Evolutionary conservation across 2,888 invertebrate species (phyloP), one percentile per base, ranked within the genome.

Genomic region (Mythimna impura): DNA sequence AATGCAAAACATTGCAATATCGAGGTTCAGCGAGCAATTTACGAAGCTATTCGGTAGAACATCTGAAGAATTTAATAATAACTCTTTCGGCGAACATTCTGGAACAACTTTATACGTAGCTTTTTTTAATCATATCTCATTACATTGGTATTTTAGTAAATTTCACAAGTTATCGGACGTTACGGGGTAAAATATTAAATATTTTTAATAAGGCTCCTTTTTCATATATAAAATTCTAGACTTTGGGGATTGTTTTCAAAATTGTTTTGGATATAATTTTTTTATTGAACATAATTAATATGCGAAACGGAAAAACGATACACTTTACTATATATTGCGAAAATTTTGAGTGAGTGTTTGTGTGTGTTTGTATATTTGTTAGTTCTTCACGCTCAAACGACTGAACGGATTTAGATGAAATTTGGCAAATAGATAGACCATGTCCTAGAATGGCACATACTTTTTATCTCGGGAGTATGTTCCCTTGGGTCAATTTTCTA

Each of bases 41-140:
- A 50, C 25, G n/a, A 55, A 58, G 43, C 20, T 60, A 67, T 78
- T 60, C 58, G 36, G 62, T 66, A 47, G 67, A 82, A 67, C 5
- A 65, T 70, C 77, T 58, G 20, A 62, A 67, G 67, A 71, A 78
- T 82, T 82, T 80, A 67, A 82, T 80, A 67, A 82, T 82, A 82
- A 73, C 66, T 62, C 62, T 68, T 73, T 78, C 10, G 55, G 25
- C 54, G 20, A 71, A 65, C 17, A 58, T 43, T 78, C 58, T 67
- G 10, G 43, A 66, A 66, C 43, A 78, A 78, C 30, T 73, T 78
- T 66, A 43, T 66, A 60, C 60, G 34, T 58, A 47, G 36, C 5
- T 62, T 62, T 76, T 69, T 71, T 68, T 62, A 54, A 63, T 66
- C 65, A 52, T 47, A 58, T 4, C 17, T 67, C 43, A 43, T 36